Evolutionary conservation across 1,140 invertebrate genomes (phyloP).

Genomic region (Drosophila rufa): DNA sequence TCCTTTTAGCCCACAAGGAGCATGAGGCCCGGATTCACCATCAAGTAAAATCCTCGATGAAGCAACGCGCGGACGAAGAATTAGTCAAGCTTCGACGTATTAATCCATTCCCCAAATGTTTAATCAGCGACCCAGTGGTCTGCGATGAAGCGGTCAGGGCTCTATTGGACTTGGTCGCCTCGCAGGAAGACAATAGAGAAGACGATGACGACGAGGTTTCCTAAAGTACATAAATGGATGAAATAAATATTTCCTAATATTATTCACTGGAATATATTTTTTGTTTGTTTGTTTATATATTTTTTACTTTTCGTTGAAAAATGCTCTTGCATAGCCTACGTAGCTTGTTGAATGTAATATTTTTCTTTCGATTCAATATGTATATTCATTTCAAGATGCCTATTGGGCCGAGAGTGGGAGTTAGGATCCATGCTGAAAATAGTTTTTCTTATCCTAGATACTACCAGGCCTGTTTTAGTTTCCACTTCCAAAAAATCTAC

Average conservation of each 20-base stretch:
- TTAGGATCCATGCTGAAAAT: no score
- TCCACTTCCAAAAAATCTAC: no score
- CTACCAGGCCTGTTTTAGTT: no score
- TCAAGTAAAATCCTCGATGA: slow-evolving; percentile 26
- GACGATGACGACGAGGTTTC: background rate
- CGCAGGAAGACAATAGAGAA: background rate
- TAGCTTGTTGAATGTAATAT: no score
- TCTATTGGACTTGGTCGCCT: background rate
- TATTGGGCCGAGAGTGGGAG: no score
- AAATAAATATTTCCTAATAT: background rate
- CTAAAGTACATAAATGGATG: background rate
- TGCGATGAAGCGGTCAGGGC: background rate
- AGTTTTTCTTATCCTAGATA: no score
- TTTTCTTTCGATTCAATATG: no score
- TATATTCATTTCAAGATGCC: no score
- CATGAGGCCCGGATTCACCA: slow-evolving; percentile 28
- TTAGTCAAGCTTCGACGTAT: slow-evolving; percentile 1
- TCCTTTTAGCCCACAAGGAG: slow-evolving; percentile 39
- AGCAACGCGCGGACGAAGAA: slow-evolving; percentile 15
- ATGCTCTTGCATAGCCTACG: no score
- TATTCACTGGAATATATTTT: background rate
- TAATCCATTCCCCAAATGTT: background rate
- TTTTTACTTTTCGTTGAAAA: no score
- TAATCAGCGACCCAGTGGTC: background rate
- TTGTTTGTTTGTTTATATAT: no score